phyloP scores from a whole-genome alignment of 2,113 vertebrate species.

The Tragelaphus strepsiceros region DNA sequence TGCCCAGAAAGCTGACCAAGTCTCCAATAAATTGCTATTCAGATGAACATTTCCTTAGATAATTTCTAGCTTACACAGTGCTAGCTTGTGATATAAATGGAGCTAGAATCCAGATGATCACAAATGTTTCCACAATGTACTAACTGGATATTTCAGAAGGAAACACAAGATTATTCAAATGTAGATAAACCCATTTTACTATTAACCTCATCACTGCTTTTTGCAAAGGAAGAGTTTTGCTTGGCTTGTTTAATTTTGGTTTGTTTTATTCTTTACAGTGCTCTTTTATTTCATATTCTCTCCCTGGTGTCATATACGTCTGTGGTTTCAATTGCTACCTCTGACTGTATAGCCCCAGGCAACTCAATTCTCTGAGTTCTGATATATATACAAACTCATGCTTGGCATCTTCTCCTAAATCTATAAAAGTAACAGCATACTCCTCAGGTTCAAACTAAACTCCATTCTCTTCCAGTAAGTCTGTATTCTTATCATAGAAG shows the following conservation, averaged over 20 bases:
- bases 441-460: background rate
- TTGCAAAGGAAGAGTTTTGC: background rate
- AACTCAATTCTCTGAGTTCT: background rate
- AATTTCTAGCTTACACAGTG: background rate
- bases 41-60: background rate
- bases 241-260: background rate
- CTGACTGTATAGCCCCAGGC: background rate
- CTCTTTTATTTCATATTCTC: background rate
- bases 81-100: background rate
- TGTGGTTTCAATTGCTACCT: background rate
- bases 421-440: background rate
- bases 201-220: background rate
- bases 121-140: background rate
- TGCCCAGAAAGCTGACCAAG: background rate
- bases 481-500: background rate
- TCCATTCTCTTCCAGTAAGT: background rate
- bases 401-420: background rate
- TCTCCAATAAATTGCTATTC: background rate
- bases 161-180: background rate
- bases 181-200: background rate
- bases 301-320: background rate
- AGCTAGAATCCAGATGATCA: background rate
- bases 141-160: background rate
- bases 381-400: background rate
- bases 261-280: background rate